phyloP scores from a whole-genome alignment of 2,113 vertebrate genomes.

The Myodes glareolus region DNA sequence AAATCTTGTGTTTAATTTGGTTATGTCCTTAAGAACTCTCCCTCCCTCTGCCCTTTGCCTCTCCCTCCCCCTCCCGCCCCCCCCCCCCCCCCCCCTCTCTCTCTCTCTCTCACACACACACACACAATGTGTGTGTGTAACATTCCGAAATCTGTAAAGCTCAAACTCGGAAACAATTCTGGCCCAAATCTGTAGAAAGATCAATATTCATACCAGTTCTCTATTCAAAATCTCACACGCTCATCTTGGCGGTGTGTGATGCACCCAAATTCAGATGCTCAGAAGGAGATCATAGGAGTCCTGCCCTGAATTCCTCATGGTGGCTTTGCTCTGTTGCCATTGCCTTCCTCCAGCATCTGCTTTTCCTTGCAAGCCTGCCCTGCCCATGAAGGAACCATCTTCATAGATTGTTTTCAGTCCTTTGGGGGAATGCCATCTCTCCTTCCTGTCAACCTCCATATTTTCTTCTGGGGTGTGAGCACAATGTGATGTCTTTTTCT shows the following conservation, averaged over 20 bases:
- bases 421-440: not conserved
- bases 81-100: no score
- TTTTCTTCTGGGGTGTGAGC: not conserved
- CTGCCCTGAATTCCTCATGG: fast-evolving
- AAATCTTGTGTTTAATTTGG: not conserved
- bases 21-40: no score
- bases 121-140: not conserved
- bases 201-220: not conserved
- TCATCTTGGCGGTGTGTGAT: not conserved
- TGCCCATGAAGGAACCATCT: not conserved
- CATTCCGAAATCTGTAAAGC: not conserved
- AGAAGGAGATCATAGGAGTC: fast-evolving
- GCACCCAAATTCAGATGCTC: not conserved
- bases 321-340: fast-evolving
- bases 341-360: fast-evolving
- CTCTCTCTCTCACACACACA: no score
- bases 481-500: not conserved
- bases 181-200: not conserved
- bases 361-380: fast-evolving
- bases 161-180: not conserved
- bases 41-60: not conserved
- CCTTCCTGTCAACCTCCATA: not conserved
- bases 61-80: no score
- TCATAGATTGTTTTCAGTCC: not conserved
- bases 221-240: not conserved